These are phyloP conservation scores for Frieseomelitta varia DNA, from an alignment of 1,140 invertebrate genomes.

Conservation along the genomic window DNA sequence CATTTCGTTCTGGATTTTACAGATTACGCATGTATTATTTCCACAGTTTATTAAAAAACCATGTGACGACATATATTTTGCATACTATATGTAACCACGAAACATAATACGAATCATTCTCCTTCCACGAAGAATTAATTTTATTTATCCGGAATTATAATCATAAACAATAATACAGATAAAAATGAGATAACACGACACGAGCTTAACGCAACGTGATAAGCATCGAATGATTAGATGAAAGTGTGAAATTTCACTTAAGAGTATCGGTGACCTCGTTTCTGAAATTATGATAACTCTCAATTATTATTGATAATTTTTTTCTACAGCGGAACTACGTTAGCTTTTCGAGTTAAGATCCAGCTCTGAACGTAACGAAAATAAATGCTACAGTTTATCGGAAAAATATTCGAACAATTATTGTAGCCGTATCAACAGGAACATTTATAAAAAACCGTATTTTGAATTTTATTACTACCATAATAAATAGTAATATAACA, in stretches of 20 bases:
- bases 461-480: too few species aligned
- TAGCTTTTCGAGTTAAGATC: background rate
- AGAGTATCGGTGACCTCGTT: slow-evolving; percentile 22
- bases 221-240: slow-evolving; percentile 7
- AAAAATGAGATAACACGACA: slow-evolving; percentile 6
- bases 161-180: background rate
- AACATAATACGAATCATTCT: background rate
- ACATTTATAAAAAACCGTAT: too few species aligned
- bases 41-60: background rate
- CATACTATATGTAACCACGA: background rate
- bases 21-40: background rate
- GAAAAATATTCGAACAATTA: too few species aligned
- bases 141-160: background rate
- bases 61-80: background rate
- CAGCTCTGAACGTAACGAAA: background rate
- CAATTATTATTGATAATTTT: background rate
- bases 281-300: slow-evolving; percentile 20
- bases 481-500: too few species aligned
- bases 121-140: background rate
- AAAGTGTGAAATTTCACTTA: slow-evolving; percentile 46
- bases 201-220: background rate
- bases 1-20: slow-evolving; percentile 5
- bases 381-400: background rate
- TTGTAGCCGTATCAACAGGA: too few species aligned
- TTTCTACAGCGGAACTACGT: background rate